Evolutionary conservation across 2,888 invertebrate species (phyloP), one percentile per base, ranked within the genome.

Genomic region (Pardosa pseudoannulata): DNA sequence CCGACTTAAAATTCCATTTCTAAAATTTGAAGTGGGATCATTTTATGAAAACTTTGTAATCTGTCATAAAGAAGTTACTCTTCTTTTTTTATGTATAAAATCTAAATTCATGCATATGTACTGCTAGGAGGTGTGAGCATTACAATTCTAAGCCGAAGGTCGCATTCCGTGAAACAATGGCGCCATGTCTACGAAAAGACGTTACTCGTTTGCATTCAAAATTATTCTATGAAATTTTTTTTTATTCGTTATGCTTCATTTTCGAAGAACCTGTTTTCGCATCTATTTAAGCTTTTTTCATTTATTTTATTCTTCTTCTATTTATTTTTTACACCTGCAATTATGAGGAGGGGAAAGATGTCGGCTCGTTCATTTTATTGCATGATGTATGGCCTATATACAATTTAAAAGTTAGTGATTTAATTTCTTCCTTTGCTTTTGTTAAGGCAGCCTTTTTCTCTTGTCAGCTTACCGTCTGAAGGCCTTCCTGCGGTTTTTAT

Each of bases 211-310:
- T 70, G 68, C 81, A 81, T 74, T 68, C 68, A 72, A 73, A 50
- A 76, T 29, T 50, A 19, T 36, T 73, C 56, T 6, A 11, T 11
- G 5, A 7, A 31, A 29, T 11, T 29, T 65, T 65, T 65, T 6
- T 56, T 23, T 1, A n/a, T 23, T 23, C 23, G 19, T 79, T 72
- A 80, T 50, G 80, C 32, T 67, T 73, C 71, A 29, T 39, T 46
- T 56, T 71, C 27, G 39, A 19, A 41, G 41, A 82, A 82, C 75
- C 82, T 64, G 82, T 82, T 82, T 75, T 71, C 32, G 36, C 75
- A 64, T 82, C 75, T 70, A 76, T 82, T 82, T 71, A 75, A n/a
- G n/a, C n/a, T 67, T 62, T 56, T 27, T 36, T 31, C 16, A 39
- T 39, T 39, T 36, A 23, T 11, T 19, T 23, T 39, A 6, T 19